Percentiles rank a stretch among this genome's conserved stretches.
Conservation (phyloP, 2,888 invertebrate genomes). For the Troides aeacus region DNA sequence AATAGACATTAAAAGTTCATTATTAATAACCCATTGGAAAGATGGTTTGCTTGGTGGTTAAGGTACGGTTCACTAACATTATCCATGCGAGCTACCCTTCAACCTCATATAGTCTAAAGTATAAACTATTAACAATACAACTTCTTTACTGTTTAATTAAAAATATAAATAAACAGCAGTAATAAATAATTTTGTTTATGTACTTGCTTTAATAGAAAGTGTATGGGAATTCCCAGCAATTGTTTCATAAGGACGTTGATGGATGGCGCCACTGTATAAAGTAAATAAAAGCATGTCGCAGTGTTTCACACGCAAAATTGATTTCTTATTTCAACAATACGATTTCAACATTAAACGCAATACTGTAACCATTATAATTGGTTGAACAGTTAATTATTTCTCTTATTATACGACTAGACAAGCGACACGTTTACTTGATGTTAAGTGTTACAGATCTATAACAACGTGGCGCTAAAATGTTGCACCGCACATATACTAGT, state of each 20-base stretch:
- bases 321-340: slow-evolving; percentile 22
- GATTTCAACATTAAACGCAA: neutral
- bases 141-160: neutral
- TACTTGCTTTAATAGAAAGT: slow-evolving; percentile 33
- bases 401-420: too few relatives aligned
- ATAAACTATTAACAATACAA: neutral
- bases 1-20: too few relatives aligned
- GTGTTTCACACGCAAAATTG: slow-evolving; percentile 31
- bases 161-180: neutral
- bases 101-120: neutral
- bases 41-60: too few relatives aligned
- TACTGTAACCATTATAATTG: too few relatives aligned
- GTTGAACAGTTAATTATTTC: too few relatives aligned
- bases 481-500: too few relatives aligned
- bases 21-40: too few relatives aligned
- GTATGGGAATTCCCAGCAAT: slow-evolving; percentile 48
- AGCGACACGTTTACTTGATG: too few relatives aligned
- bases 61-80: too few relatives aligned
- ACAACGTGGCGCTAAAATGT: too few relatives aligned
- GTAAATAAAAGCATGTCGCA: slow-evolving; percentile 40
- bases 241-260: slow-evolving; percentile 57
- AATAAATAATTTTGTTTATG: slow-evolving; percentile 6
- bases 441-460: too few relatives aligned
- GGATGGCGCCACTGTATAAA: slow-evolving; percentile 50
- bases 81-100: neutral